Base-by-base conservation (phyloP, 2,888 invertebrate genomes). In the Leucozona laternaria region DNA sequence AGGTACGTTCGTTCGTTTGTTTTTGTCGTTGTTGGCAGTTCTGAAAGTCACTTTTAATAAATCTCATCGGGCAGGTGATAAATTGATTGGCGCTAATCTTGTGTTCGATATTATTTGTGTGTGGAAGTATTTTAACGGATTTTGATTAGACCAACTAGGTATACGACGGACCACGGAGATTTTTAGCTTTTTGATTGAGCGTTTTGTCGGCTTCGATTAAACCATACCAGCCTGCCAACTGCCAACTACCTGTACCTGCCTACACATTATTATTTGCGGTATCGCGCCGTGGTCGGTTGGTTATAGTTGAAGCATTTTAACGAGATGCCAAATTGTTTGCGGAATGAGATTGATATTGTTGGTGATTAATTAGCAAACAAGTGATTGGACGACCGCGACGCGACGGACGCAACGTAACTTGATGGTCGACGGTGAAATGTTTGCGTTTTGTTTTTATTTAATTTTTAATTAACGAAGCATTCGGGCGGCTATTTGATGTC, bases 51-150 rank as follows among this genome's bases (percentile, higher is more conserved):
- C 68, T 86, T 82, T 86, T 79, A 86, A 86, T 86, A 86, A 86
- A 86, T 86, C 82, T 71, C 78, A 86, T 66, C 25, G 58, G 34
- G 25, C 70, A 57, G 75, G 86, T 78, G 82, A 86, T 86, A 86
- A 86, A 82, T 86, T 82, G 86, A 78, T 86, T 86, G 86, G 86
- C 86, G 86, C 86, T 86, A 79, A 86, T 86, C 86, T 86, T 50
- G 64, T 25, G 73, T 37, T 58, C 40, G 53, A 70, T 64, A 86
- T 82, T 82, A 86, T 78, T 75, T 68, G 37, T 68, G 25, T 20
- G 53, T 22, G 58, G 57, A 45, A 48, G 62, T 62, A 86, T 82
- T 73, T 79, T 71, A 75, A 78, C 78, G 71, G 78, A 73, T 75
- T 70, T 70, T 75, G 86, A 79, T 86, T 75, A 75, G 58, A 72